A percentile compares a stretch with the other conserved stretches of the same genome.
Evolutionary conservation across 2,888 invertebrate species (phyloP).

Genomic region (Melipona bicolor): DNA sequence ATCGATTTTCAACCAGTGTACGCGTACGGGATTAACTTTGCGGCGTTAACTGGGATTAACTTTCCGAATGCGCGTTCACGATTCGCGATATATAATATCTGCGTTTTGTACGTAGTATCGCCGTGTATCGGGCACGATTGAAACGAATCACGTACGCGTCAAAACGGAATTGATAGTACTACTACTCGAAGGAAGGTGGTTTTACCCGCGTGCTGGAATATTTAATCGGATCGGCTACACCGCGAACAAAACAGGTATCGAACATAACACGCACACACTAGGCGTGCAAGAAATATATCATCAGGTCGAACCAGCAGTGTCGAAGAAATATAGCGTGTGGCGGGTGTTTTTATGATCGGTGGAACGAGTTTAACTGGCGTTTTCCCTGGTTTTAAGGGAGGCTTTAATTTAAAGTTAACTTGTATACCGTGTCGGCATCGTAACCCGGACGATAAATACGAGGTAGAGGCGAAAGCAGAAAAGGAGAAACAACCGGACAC

Average conservation of each 20-base stretch:
- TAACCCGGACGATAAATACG: conserved; percentile 58
- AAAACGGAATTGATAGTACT: conserved; percentile 30
- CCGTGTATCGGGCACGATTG: not conserved
- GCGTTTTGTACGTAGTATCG: not conserved
- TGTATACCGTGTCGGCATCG: conserved; percentile 48
- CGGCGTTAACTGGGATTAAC: not conserved
- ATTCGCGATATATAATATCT: not conserved
- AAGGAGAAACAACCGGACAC: conserved; percentile 51
- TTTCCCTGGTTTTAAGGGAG: conserved; percentile 54
- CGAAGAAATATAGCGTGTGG: conserved; percentile 44
- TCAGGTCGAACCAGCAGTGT: conserved; percentile 26
- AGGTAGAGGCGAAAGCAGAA: conserved; percentile 8
- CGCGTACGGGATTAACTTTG: not conserved
- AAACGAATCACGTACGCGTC: not conserved
- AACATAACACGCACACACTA: conserved; percentile 1
- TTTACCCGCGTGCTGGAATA: conserved; percentile 36
- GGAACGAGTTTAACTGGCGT: conserved; percentile 51
- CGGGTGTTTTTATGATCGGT: conserved; percentile 41
- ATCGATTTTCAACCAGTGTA: not conserved
- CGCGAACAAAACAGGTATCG: conserved; percentile 30
- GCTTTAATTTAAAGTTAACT: conserved; percentile 61
- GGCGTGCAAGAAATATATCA: conserved; percentile 42
- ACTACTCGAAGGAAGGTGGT: conserved; percentile 27
- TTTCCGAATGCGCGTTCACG: not conserved
- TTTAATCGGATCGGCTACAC: conserved; percentile 37